phyloP scores from a whole-genome alignment of 2,113 vertebrate species.

The Tetrao urogallus region DNA sequence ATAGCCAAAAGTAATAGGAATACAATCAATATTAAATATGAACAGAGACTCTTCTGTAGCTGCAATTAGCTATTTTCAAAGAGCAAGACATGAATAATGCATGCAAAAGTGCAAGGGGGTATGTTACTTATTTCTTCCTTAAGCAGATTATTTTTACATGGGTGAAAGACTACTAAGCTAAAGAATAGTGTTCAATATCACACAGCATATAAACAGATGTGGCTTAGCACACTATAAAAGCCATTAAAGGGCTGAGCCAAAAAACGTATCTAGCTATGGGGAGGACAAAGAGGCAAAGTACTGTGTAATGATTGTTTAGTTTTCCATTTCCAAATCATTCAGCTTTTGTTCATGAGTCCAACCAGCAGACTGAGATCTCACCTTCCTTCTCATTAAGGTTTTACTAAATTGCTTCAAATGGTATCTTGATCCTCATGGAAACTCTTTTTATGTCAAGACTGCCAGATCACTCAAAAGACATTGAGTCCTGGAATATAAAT shows the following conservation, averaged over 20 bases:
- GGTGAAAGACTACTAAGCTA: slow-evolving; percentile 36
- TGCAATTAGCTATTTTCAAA: slow-evolving; percentile 67
- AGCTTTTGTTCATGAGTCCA: neutral
- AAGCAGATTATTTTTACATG: slow-evolving; percentile 59
- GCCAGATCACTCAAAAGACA: neutral
- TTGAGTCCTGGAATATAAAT: neutral
- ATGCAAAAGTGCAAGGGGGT: neutral
- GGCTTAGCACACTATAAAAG: slow-evolving; percentile 45
- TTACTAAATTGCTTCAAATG: neutral
- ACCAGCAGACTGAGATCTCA: neutral
- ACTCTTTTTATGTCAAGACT: neutral
- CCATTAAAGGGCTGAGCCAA: slow-evolving; percentile 49
- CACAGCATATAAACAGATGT: slow-evolving; percentile 55
- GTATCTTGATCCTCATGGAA: neutral
- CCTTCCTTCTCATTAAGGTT: neutral
- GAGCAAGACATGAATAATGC: slow-evolving; percentile 55
- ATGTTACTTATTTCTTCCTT: slow-evolving; percentile 52
- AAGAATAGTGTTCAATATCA: slow-evolving; percentile 57
- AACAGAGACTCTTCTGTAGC: slow-evolving; percentile 45
- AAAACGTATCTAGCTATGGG: slow-evolving; percentile 46
- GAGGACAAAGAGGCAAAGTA: slow-evolving; percentile 19
- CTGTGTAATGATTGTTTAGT: neutral
- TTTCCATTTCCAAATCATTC: slow-evolving; percentile 29
- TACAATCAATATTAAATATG: slow-evolving; percentile 60
- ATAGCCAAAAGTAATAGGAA: slow-evolving; percentile 33